These are phyloP conservation scores for Cydia pomonella DNA, from an alignment of 1,140 invertebrate species.

Conservation along the genomic window DNA sequence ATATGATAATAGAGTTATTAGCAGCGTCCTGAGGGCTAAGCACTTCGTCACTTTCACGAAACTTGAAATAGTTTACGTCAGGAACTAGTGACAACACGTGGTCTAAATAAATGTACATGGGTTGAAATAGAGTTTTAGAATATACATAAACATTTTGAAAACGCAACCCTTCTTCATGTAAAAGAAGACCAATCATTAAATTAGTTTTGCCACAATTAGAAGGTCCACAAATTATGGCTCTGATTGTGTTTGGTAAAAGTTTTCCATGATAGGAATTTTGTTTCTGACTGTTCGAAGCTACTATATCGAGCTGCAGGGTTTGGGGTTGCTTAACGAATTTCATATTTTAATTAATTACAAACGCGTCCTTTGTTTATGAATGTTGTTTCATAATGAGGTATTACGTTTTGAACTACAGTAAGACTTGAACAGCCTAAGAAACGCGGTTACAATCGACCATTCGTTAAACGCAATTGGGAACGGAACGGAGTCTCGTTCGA, in stretches of 20 bases:
- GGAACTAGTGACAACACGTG: conserved; percentile 19
- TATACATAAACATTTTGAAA: conserved; percentile 26
- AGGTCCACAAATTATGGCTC: conserved; percentile 26
- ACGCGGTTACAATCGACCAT: too few species aligned
- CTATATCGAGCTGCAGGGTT: neutral
- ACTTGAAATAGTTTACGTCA: neutral
- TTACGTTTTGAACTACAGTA: too few species aligned
- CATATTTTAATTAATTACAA: neutral
- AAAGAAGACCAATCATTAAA: conserved; percentile 22
- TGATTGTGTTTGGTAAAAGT: too few species aligned
- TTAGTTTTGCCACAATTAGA: conserved; percentile 35
- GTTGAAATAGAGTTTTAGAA: conserved; percentile 26
- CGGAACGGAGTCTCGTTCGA: too few species aligned
- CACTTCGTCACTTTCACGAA: conserved; percentile 25
- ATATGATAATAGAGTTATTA: too few species aligned
- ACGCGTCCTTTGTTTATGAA: too few species aligned
- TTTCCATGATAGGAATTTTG: neutral
- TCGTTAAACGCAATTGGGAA: too few species aligned
- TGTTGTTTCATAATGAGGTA: too few species aligned
- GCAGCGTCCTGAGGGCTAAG: neutral
- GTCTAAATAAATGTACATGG: conserved; percentile 19
- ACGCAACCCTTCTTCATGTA: conserved; percentile 24
- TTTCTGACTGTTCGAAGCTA: neutral
- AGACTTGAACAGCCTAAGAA: too few species aligned
- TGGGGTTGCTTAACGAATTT: neutral